A percentile compares a stretch with the other conserved stretches of the same genome.
Evolutionary conservation across 2,797 vertebrate genomes (phyloP).

Genomic region (Dromococcyx pavoninus): DNA sequence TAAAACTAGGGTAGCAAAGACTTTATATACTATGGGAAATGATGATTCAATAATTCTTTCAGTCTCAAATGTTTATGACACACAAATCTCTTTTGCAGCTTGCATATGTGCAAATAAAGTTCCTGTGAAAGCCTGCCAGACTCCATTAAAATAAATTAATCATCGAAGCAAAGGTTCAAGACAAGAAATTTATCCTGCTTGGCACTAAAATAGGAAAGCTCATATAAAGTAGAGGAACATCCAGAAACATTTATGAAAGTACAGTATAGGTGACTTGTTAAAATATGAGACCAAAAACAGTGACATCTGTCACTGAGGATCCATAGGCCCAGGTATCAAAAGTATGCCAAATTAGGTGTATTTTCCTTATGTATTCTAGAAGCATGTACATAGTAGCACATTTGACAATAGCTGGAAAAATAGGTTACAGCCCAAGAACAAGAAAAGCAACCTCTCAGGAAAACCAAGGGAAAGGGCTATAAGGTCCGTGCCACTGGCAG

Average conservation of each 20-base stretch:
- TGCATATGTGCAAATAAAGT: slow-evolving; percentile 28
- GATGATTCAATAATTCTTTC: slow-evolving; percentile 4
- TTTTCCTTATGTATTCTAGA: neutral
- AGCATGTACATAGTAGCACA: neutral
- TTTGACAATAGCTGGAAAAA: neutral
- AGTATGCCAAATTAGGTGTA: fast-evolving
- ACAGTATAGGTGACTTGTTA: neutral
- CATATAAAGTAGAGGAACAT: neutral
- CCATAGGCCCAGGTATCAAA: neutral
- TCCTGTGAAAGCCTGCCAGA: slow-evolving; percentile 45
- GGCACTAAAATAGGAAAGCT: neutral
- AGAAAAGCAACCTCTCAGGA: neutral
- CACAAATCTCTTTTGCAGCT: slow-evolving; percentile 23
- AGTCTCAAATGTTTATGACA: slow-evolving; percentile 1
- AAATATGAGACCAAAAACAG: neutral
- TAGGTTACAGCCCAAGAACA: neutral
- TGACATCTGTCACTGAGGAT: neutral
- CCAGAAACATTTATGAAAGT: neutral
- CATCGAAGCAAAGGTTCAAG: slow-evolving; percentile 3
- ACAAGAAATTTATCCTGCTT: neutral
- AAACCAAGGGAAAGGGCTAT: neutral
- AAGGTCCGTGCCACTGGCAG: neutral
- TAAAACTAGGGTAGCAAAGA: neutral
- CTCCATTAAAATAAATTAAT: slow-evolving; percentile 48
- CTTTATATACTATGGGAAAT: neutral